phyloP scores from a whole-genome alignment of 2,888 invertebrate species.

The Acrobeloides nanus region DNA sequence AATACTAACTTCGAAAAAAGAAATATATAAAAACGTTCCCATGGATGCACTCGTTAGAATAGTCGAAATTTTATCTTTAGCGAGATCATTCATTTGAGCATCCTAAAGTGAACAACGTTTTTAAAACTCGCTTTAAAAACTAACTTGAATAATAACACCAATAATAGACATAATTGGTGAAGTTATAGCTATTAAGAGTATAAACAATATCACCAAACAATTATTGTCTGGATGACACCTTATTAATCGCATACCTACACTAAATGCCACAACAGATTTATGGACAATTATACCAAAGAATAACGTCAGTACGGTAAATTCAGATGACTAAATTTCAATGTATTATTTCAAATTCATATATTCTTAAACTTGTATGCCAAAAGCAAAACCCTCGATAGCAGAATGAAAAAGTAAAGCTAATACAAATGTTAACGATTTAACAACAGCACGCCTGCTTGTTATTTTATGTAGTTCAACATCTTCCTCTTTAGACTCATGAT shows the following conservation, averaged over 20 bases:
- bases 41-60: conserved; percentile 14
- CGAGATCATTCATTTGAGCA: conserved; percentile 10
- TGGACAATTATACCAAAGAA: conserved; percentile 25
- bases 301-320: conserved; percentile 11
- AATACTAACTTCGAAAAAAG: conserved; percentile 18
- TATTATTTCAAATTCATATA: background rate
- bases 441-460: conserved; percentile 4
- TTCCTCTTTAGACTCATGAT: no score
- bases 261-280: conserved; percentile 17
- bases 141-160: conserved; percentile 13
- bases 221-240: conserved; percentile 18
- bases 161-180: conserved; percentile 19
- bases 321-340: conserved; percentile 2
- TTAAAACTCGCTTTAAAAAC: background rate
- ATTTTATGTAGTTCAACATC: no score
- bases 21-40: conserved; percentile 22
- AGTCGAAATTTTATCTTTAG: conserved; percentile 16
- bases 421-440: conserved; percentile 17
- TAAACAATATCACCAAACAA: conserved; percentile 11
- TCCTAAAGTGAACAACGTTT: conserved; percentile 1
- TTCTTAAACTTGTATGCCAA: conserved; percentile 16
- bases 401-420: conserved; percentile 20
- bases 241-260: conserved; percentile 21
- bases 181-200: conserved; percentile 13
- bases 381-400: conserved; percentile 20